Evolutionary conservation across 2,888 invertebrate species (phyloP).

Genomic region (Amblyjoppa proteus): DNA sequence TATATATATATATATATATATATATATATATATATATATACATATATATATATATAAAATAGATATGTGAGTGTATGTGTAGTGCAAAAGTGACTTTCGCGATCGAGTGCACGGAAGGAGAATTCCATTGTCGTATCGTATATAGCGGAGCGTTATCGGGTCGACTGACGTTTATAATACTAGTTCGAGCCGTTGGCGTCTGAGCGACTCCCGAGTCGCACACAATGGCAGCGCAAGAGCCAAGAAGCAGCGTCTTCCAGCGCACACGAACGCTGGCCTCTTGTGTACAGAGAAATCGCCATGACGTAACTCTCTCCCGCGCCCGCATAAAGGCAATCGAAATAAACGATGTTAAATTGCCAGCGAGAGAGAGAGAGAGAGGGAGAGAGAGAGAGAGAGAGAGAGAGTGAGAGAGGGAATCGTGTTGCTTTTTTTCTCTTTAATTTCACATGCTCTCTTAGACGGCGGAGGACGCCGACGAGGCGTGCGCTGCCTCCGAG

Average conservation of each 20-base stretch:
- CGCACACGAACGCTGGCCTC: slow-evolving; percentile 13
- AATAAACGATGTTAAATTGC: slow-evolving; percentile 82
- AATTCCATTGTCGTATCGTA: slow-evolving; percentile 36
- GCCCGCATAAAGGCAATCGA: slow-evolving; percentile 81
- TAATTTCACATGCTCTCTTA: background rate
- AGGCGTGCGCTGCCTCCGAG: too few relatives aligned
- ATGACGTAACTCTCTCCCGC: slow-evolving; percentile 76
- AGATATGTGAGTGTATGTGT: background rate
- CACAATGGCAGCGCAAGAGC: slow-evolving; percentile 31
- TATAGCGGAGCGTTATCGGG: slow-evolving; percentile 38
- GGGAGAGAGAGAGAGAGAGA: background rate
- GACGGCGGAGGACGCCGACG: too few relatives aligned
- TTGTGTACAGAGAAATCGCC: slow-evolving; percentile 64
- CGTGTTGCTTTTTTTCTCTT: slow-evolving; percentile 51
- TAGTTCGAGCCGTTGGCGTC: slow-evolving; percentile 40
- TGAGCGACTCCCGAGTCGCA: slow-evolving; percentile 22
- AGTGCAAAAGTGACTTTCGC: background rate
- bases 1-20: too few relatives aligned
- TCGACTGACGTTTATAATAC: slow-evolving; percentile 46
- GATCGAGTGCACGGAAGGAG: slow-evolving; percentile 43
- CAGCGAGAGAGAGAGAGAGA: slow-evolving; percentile 57
- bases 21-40: background rate
- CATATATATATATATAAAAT: background rate
- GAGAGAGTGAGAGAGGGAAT: slow-evolving; percentile 21
- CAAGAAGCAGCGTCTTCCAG: slow-evolving; percentile 39